Evolutionary conservation across 2,888 invertebrate genomes (phyloP).

Genomic region (Spatulosminthurus flaviceps): DNA sequence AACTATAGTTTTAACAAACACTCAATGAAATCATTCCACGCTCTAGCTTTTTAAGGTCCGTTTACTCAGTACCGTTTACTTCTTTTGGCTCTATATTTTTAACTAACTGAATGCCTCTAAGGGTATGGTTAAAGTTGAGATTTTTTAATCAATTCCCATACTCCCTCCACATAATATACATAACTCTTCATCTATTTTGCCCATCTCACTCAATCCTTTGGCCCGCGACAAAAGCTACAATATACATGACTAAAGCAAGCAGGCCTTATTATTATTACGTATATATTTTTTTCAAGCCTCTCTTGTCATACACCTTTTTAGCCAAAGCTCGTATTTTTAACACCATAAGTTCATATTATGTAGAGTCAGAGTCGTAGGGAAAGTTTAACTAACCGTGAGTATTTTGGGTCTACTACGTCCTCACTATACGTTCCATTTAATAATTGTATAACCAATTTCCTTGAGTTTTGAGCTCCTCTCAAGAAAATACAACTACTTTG

Average conservation of each 20-base stretch:
- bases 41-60: conserved; percentile 43
- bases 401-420: no score
- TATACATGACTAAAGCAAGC: conserved; percentile 1
- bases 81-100: conserved; percentile 21
- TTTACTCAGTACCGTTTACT: conserved; percentile 36
- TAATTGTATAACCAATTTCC: no score
- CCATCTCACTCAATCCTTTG: conserved; percentile 49
- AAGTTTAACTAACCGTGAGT: no score
- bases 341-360: no score
- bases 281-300: not conserved
- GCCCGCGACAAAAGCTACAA: conserved; percentile 42
- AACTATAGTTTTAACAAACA: conserved; percentile 14
- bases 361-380: no score
- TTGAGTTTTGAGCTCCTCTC: no score
- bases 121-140: not conserved
- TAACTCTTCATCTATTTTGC: conserved; percentile 39
- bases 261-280: not conserved
- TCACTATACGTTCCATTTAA: no score
- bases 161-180: no score
- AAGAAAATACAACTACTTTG: no score
- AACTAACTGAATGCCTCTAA: conserved; percentile 23
- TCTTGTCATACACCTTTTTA: not conserved
- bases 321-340: no score
- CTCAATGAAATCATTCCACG: conserved; percentile 46
- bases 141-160: not conserved